Evolutionary conservation across 2,888 invertebrate species (phyloP).

Genomic region (Dicyrtoma fusca): DNA sequence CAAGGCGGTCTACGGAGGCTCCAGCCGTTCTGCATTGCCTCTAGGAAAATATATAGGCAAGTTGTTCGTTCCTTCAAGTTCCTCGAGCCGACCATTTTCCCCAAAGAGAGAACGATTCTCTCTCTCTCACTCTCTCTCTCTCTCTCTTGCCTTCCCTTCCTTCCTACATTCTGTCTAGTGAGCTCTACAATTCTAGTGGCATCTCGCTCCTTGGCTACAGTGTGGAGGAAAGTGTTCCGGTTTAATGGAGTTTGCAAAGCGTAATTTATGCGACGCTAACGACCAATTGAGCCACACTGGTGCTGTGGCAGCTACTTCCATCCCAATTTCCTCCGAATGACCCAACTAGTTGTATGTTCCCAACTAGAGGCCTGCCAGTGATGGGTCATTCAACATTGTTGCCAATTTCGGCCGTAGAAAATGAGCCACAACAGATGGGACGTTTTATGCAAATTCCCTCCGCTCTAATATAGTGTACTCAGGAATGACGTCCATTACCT

Average conservation of each 20-base stretch:
- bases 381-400: slow-evolving; percentile 45
- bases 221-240: slow-evolving; percentile 28
- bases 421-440: slow-evolving; percentile 53
- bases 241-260: slow-evolving; percentile 53
- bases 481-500: slow-evolving; percentile 28
- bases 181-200: too few relatives aligned
- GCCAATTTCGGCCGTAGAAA: slow-evolving; percentile 47
- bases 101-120: slow-evolving; percentile 27
- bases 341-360: slow-evolving; percentile 24
- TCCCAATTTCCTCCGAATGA: slow-evolving; percentile 45
- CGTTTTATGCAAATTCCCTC: slow-evolving; percentile 51
- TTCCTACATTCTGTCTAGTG: too few relatives aligned
- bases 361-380: slow-evolving; percentile 18
- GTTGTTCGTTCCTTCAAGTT: not conserved
- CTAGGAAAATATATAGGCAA: not conserved
- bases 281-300: slow-evolving; percentile 53
- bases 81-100: slow-evolving; percentile 10
- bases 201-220: not conserved
- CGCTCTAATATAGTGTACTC: slow-evolving; percentile 36
- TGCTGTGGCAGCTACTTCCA: slow-evolving; percentile 42
- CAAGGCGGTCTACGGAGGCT: not conserved
- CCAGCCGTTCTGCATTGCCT: not conserved
- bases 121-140: too few relatives aligned
- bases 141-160: too few relatives aligned
- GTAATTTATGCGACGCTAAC: slow-evolving; percentile 57